phyloP scores from a whole-genome alignment of 2,113 vertebrate species.

The Chrysemys picta region DNA sequence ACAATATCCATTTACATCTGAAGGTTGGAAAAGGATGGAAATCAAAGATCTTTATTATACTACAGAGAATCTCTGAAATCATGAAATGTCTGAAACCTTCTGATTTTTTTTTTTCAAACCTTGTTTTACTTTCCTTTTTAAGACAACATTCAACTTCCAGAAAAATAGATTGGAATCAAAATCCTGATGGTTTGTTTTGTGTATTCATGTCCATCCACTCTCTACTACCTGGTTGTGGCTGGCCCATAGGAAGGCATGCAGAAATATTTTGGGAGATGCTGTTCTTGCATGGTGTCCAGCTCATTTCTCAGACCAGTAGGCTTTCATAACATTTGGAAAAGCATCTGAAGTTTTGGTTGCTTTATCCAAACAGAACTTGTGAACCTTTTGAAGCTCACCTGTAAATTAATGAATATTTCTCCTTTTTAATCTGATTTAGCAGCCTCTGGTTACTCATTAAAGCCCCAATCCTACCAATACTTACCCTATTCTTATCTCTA shows the following conservation, averaged over 20 bases:
- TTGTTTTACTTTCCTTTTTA: neutral
- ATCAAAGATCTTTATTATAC: neutral
- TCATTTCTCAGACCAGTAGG: neutral
- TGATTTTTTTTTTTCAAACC: neutral
- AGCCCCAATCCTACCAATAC: neutral
- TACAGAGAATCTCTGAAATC: neutral
- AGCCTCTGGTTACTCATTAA: neutral
- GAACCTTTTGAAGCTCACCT: fast-evolving
- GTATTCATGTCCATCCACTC: too few relatives aligned
- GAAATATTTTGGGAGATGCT: neutral
- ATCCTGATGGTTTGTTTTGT: too few relatives aligned
- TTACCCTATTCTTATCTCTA: neutral
- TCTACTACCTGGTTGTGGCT: neutral
- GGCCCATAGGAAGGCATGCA: neutral
- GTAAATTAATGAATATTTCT: neutral
- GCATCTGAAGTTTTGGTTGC: neutral
- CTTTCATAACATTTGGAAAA: neutral
- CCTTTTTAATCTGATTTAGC: neutral
- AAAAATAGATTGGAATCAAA: neutral
- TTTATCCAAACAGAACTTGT: neutral
- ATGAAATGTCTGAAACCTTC: neutral
- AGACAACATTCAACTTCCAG: neutral
- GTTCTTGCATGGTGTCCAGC: neutral
- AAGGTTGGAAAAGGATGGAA: neutral
- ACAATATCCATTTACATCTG: neutral